These are phyloP conservation scores for Anticlea derivata DNA, from an alignment of 2,888 invertebrate genomes.

Conservation along the genomic window DNA sequence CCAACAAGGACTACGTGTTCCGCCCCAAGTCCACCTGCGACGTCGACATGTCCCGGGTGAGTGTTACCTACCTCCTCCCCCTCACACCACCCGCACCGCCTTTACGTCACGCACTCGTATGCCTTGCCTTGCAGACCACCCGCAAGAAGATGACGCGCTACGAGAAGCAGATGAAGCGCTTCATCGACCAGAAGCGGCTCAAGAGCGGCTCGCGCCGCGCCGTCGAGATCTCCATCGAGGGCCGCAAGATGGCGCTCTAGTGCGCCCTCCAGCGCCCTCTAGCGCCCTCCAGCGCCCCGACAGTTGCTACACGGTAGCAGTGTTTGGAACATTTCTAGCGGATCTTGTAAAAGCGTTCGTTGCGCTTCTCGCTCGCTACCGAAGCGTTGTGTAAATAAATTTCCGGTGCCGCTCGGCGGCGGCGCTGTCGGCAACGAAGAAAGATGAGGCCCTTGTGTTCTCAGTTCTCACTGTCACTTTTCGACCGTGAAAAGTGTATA, in stretches of 20 bases:
- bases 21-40: slow-evolving; percentile 96
- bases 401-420: no score
- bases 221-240: slow-evolving; percentile 97
- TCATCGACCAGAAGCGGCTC: slow-evolving; percentile 92
- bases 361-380: no score
- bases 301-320: no score
- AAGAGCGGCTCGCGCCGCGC: slow-evolving; percentile 92
- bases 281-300: no score
- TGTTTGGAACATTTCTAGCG: neutral
- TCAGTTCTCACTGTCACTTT: no score
- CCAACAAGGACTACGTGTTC: slow-evolving; percentile 97
- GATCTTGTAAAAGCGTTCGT: no score
- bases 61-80: slow-evolving; percentile 39
- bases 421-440: no score
- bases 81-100: no score
- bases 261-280: no score
- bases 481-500: no score
- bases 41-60: slow-evolving; percentile 91
- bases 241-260: slow-evolving; percentile 96
- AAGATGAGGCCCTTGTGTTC: no score
- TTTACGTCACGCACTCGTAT: neutral
- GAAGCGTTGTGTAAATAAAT: no score
- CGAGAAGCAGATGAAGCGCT: slow-evolving; percentile 96
- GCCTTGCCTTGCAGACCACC: slow-evolving; percentile 74
- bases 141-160: slow-evolving; percentile 95